These are phyloP conservation scores for Loripinus fragilis DNA, from an alignment of 2,888 invertebrate species.

Conservation along the genomic window DNA sequence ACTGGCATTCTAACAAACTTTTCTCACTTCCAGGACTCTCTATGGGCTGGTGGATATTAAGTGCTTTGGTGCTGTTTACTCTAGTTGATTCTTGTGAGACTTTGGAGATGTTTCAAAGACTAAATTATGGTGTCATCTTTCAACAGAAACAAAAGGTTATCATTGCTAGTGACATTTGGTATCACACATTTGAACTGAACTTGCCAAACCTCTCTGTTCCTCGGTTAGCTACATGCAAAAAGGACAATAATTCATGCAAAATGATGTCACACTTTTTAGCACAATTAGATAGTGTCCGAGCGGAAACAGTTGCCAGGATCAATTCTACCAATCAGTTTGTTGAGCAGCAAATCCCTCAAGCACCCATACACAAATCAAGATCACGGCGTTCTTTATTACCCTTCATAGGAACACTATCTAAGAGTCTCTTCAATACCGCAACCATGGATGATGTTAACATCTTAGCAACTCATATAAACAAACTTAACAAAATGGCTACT, in stretches of 20 bases:
- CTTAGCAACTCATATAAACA: constrained; percentile 28
- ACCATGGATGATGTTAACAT: constrained; percentile 45
- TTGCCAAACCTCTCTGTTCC: constrained; percentile 27
- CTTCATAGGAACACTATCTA: constrained; percentile 46
- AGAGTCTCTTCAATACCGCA: constrained; percentile 51
- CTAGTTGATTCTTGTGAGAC: not conserved
- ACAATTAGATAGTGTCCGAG: constrained; percentile 24
- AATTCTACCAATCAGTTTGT: not conserved
- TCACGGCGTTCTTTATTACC: constrained; percentile 35
- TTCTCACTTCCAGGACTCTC: constrained; percentile 34
- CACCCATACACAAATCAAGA: not conserved
- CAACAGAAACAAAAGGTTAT: constrained; percentile 15
- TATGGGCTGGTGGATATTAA: not conserved
- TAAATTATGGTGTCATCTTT: constrained; percentile 51
- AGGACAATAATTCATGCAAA: constrained; percentile 8
- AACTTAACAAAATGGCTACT: not conserved
- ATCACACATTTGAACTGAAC: constrained; percentile 46
- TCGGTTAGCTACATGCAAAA: constrained; percentile 5
- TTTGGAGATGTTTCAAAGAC: constrained; percentile 26
- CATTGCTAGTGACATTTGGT: constrained; percentile 43
- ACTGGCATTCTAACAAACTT: constrained; percentile 26
- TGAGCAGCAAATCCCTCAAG: not conserved
- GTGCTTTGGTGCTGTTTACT: constrained; percentile 1
- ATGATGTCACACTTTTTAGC: constrained; percentile 24
- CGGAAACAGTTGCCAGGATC: constrained; percentile 4